Conservation (phyloP, 2,797 vertebrate species). For the Lateolabrax maculatus region DNA sequence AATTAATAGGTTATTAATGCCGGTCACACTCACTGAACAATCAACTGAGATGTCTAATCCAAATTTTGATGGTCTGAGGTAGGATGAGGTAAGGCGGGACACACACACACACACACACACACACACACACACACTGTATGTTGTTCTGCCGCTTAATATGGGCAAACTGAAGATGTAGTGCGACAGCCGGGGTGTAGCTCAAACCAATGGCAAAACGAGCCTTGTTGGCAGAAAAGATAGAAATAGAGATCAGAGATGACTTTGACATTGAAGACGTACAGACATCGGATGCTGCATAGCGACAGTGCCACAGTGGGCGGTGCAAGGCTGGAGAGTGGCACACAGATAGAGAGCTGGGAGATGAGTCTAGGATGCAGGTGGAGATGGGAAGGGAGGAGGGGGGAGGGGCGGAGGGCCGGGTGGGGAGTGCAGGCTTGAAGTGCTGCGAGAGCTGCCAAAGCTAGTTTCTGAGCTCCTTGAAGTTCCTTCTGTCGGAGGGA, state of each 20-base stretch:
- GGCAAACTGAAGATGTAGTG: constrained; percentile 9
- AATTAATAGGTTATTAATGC: constrained; percentile 65
- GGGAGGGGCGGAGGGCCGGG: constrained; percentile 14
- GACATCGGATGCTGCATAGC: constrained; percentile 49
- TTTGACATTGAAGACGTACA: constrained; percentile 59
- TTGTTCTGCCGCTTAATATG: constrained; percentile 23
- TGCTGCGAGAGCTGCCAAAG: constrained; percentile 61
- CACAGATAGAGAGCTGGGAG: constrained; percentile 26
- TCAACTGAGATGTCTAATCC: constrained; percentile 30
- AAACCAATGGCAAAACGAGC: constrained; percentile 45
- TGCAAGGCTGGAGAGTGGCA: constrained; percentile 38
- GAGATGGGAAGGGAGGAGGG: constrained; percentile 23
- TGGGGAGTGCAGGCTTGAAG: constrained; percentile 43
- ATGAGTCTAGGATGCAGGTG: constrained; percentile 47
- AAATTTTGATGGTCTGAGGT: constrained; percentile 26
- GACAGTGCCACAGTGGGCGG: constrained; percentile 35
- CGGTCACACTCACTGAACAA: constrained; percentile 41
- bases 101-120: no score
- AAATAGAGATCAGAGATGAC: constrained; percentile 63
- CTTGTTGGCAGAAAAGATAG: constrained; percentile 49
- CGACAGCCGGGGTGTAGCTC: constrained; percentile 44
- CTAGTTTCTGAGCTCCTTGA: constrained; percentile 67
- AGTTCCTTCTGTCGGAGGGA: constrained; percentile 57
- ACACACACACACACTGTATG: background rate
- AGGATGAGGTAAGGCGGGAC: constrained; percentile 1